Evolutionary conservation across 2,888 invertebrate species (phyloP).

Genomic region (Lasioglossum oenotherae): DNA sequence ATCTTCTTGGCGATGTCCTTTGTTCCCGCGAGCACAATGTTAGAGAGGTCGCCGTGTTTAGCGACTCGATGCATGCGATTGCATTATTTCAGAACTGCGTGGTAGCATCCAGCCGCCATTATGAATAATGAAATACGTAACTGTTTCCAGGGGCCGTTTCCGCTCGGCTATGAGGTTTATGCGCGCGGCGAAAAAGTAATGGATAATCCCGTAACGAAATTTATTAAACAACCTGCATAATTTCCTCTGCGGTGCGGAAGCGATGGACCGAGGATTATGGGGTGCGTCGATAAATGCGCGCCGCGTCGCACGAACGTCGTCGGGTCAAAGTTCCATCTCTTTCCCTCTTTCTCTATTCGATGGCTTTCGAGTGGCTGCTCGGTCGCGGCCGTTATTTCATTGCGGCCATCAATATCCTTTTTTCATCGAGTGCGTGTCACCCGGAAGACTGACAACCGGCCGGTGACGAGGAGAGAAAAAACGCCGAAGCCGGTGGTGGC

Average conservation of each 20-base stretch:
- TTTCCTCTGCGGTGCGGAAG: background rate
- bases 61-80: background rate
- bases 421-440: constrained; percentile 63
- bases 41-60: background rate
- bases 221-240: constrained; percentile 14
- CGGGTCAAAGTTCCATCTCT: background rate
- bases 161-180: background rate
- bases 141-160: background rate
- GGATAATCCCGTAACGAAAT: background rate
- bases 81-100: background rate
- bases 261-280: background rate
- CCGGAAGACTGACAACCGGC: constrained; percentile 56
- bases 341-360: background rate
- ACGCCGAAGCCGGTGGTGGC: constrained; percentile 45
- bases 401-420: constrained; percentile 60
- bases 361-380: constrained; percentile 12
- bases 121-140: constrained; percentile 13
- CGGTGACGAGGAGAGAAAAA: constrained; percentile 56
- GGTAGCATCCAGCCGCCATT: background rate
- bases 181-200: background rate
- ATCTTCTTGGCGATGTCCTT: background rate
- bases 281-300: constrained; percentile 7
- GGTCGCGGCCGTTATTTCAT: constrained; percentile 57
- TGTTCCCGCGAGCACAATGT: background rate
- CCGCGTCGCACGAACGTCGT: background rate